These are phyloP conservation scores for Oncorhynchus tshawytscha DNA, from an alignment of 2,113 vertebrate species.

Conservation along the genomic window DNA sequence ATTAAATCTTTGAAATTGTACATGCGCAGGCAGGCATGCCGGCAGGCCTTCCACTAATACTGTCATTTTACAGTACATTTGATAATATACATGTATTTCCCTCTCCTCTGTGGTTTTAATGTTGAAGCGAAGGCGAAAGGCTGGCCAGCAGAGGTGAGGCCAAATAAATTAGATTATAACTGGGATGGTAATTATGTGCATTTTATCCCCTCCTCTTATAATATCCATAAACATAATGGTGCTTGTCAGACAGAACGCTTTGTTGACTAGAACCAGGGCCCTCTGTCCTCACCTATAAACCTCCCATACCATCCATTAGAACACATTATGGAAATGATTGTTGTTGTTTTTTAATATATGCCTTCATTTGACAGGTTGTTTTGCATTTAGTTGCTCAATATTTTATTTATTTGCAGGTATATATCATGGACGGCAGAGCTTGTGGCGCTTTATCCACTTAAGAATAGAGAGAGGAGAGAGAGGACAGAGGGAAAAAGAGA, in stretches of 20 bases:
- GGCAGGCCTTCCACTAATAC: too few relatives aligned
- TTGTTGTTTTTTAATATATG: constrained; percentile 58
- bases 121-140: constrained; percentile 60
- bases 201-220: constrained; percentile 70
- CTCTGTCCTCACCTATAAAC: constrained; percentile 68
- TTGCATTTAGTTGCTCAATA: too few relatives aligned
- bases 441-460: too few relatives aligned
- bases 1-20: background rate
- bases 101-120: constrained; percentile 49
- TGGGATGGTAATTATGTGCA: constrained; percentile 77
- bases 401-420: background rate
- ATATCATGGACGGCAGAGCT: too few relatives aligned
- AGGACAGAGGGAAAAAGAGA: too few relatives aligned
- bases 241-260: constrained; percentile 71
- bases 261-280: constrained; percentile 74
- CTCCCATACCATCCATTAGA: constrained; percentile 71
- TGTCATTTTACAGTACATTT: too few relatives aligned
- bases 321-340: constrained; percentile 77
- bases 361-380: constrained; percentile 34
- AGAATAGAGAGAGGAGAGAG: too few relatives aligned
- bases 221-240: constrained; percentile 71
- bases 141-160: constrained; percentile 56
- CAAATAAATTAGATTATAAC: constrained; percentile 77
- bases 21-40: background rate
- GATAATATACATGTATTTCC: too few relatives aligned